These are phyloP conservation scores for Pseudorectes ferrugineus DNA, from an alignment of 2,113 vertebrate genomes.

Conservation along the genomic window DNA sequence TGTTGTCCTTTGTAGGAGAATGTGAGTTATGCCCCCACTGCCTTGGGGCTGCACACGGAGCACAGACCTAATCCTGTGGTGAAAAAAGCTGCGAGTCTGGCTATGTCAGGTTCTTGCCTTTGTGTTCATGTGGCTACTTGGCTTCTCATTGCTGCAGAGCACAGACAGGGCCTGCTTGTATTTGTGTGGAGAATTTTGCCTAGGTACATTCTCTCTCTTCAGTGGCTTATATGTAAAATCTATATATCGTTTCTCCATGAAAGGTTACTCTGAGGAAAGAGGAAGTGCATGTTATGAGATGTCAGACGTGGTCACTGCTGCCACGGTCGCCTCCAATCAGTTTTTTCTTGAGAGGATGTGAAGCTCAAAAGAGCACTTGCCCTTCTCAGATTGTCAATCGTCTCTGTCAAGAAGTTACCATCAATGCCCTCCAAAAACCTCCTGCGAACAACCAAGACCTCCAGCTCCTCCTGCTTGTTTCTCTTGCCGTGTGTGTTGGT, in stretches of 20 bases:
- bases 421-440: neutral
- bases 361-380: neutral
- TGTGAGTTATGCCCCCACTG: neutral
- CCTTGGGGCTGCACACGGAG: neutral
- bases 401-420: neutral
- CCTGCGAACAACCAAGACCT: neutral
- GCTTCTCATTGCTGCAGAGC: neutral
- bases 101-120: neutral
- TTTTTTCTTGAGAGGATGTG: neutral
- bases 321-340: neutral
- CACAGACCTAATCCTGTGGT: neutral
- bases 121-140: neutral
- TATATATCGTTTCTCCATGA: neutral
- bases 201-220: neutral
- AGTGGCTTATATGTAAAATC: neutral
- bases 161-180: neutral
- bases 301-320: neutral
- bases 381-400: neutral
- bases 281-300: neutral
- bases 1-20: neutral
- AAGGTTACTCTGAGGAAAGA: neutral
- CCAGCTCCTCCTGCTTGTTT: neutral
- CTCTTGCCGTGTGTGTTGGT: neutral
- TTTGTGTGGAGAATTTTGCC: neutral
- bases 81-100: rapidly evolving